Evolutionary conservation across 2,797 vertebrate species (phyloP).

Genomic region (Urophycis tenuis): DNA sequence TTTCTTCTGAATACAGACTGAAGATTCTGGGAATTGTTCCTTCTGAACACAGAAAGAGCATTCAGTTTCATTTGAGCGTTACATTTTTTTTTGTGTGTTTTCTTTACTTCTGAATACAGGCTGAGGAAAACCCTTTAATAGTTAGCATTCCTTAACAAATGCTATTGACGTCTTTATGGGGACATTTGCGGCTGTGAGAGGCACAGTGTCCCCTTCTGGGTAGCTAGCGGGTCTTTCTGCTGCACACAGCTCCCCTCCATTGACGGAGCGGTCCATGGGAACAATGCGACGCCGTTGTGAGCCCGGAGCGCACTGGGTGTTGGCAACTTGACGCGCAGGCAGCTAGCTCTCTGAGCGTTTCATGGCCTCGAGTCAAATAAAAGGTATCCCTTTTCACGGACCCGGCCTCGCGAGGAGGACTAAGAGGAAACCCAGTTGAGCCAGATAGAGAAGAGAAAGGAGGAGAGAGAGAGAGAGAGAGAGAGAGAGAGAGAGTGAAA

Average conservation of each 20-base stretch:
- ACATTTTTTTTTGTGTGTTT: not conserved
- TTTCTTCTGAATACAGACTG: not conserved
- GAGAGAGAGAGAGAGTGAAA: not conserved
- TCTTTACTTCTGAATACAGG: not conserved
- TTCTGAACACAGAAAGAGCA: no score
- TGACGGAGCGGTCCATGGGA: not conserved
- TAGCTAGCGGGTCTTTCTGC: not conserved
- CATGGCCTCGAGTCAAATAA: not conserved
- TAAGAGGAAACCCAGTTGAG: not conserved
- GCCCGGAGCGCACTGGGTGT: not conserved
- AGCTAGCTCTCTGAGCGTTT: not conserved
- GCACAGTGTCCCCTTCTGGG: not conserved
- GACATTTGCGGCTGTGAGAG: not conserved
- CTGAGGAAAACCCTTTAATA: not conserved
- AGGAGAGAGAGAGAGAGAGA: not conserved
- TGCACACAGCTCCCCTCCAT: not conserved
- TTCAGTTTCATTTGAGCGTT: no score
- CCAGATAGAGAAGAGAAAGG: constrained; percentile 4
- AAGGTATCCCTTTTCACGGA: not conserved
- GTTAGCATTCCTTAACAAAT: not conserved
- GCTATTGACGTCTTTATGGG: not conserved
- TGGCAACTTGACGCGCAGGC: not conserved
- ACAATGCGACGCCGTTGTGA: not conserved
- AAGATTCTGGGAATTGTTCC: no score
- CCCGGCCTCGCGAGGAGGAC: not conserved